Percentiles rank a stretch among this genome's conserved stretches.
Conservation (phyloP, 1,140 invertebrate genomes). For the Meloidogyne chitwoodi region DNA sequence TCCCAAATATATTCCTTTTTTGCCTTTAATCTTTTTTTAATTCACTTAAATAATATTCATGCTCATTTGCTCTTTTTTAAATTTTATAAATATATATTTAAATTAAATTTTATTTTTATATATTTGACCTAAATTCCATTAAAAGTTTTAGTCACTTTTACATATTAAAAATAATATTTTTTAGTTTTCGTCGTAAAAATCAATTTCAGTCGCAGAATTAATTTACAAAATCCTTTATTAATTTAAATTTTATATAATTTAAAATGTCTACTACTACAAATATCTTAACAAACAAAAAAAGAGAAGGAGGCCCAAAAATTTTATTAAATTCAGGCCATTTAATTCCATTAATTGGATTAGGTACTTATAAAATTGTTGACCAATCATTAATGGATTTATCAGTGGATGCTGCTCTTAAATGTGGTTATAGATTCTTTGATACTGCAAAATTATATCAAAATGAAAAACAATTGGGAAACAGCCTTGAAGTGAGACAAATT, state of each 20-base stretch:
- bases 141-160: no score
- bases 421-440: conserved; percentile 35
- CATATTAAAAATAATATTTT: background rate
- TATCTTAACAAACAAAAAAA: background rate
- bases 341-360: conserved; percentile 39
- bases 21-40: background rate
- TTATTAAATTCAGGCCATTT: conserved; percentile 32
- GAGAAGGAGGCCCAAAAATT: conserved; percentile 23
- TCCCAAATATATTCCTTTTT: background rate
- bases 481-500: conserved; percentile 30
- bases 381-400: conserved; percentile 28
- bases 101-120: no score
- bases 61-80: no score
- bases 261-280: background rate
- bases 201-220: background rate
- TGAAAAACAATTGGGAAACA: conserved; percentile 35
- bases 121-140: no score
- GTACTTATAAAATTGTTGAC: conserved; percentile 40
- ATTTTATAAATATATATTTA: no score
- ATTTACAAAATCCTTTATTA: background rate
- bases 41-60: background rate
- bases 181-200: background rate
- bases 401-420: conserved; percentile 32
- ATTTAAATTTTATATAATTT: background rate
- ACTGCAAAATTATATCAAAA: conserved; percentile 40